A percentile compares a stretch with the other conserved stretches of the same genome.
Evolutionary conservation across 2,888 invertebrate species (phyloP).

Genomic region (Thalpophila matura): DNA sequence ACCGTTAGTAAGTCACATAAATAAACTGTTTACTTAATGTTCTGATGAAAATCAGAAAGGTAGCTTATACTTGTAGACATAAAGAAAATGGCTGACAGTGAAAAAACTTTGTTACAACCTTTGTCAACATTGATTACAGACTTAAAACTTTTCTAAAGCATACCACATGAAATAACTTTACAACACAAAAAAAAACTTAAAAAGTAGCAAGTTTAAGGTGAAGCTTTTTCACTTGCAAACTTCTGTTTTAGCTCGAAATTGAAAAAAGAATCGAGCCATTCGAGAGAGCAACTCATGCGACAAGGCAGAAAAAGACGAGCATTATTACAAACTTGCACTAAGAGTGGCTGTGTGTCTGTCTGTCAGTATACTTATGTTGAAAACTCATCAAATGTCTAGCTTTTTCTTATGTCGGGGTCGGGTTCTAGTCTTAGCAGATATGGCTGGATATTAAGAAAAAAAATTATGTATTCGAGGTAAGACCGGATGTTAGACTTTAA

Average conservation of each 20-base stretch:
- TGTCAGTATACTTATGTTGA: background rate
- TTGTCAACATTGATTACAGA: too few relatives aligned
- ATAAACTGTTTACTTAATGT: too few relatives aligned
- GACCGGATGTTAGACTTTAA: too few relatives aligned
- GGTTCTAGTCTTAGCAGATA: too few relatives aligned
- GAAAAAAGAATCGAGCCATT: slow-evolving; percentile 45
- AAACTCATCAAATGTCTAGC: background rate
- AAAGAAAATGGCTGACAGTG: too few relatives aligned
- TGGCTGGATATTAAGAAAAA: too few relatives aligned
- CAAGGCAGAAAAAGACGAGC: slow-evolving; percentile 10
- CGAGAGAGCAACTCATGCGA: slow-evolving; percentile 34
- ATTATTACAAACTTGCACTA: slow-evolving; percentile 11
- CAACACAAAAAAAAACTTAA: background rate
- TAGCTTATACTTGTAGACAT: too few relatives aligned
- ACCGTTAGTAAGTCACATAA: too few relatives aligned
- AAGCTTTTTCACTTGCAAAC: slow-evolving; percentile 36
- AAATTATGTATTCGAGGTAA: too few relatives aligned
- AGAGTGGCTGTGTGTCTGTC: slow-evolving; percentile 6
- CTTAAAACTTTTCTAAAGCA: background rate
- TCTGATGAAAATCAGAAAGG: too few relatives aligned
- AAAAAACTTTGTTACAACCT: too few relatives aligned
- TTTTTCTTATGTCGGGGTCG: too few relatives aligned
- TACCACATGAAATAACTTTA: background rate
- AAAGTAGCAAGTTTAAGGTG: background rate
- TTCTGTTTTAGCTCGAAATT: slow-evolving; percentile 46